Evolutionary conservation across 1,140 invertebrate genomes (phyloP), one percentile per base, ranked within the genome.

Genomic region (Radopholus similis): DNA sequence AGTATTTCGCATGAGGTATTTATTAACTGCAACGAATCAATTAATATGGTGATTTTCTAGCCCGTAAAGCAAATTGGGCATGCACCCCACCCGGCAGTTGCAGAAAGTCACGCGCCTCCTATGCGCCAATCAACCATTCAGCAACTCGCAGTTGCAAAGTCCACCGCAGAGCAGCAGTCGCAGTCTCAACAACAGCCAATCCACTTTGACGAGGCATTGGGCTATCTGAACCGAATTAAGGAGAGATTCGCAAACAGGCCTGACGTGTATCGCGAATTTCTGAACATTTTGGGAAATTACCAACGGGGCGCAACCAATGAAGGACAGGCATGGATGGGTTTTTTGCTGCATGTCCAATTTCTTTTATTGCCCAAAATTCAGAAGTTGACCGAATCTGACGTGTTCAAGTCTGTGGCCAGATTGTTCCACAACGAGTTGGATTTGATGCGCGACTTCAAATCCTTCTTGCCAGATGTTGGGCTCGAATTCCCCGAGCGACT

Each of bases 371-470:
- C 13, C 13, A 64, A 28, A 9, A 18, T 60, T 42, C n/a, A 63
- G 49, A 38, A 49, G 13, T 23, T 68, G 64, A 70, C 28, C 18
- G 68, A 70, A 26, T 30, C 66, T 18, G 68, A 72, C 13, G 68
- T 70, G 13, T 70, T 57, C 26, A 66, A 57, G 3, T 54, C 37
- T 4, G 68, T 70, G 23, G 21, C 68, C 15, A 32, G 70, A 32
- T 44, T 70, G 13, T 70, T 70, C 28, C 54, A 54, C 18, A 56
- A 72, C 23, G 68, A 70, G 38, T 55, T 70, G 44, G 68, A 70
- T 42, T 56, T 70, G n/a, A 70, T 70, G 68, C 55, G 70, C 30
- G 68, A 70, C 49, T 70, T 69, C 35, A 70, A 70, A 71, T 73
- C 68, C 2, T 70, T 71, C 32, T 34, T 70, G 68, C 68, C 68